Evolutionary conservation across 2,113 vertebrate genomes (phyloP), one percentile per base, ranked within the genome.

Genomic region (Eonycteris spelaea): DNA sequence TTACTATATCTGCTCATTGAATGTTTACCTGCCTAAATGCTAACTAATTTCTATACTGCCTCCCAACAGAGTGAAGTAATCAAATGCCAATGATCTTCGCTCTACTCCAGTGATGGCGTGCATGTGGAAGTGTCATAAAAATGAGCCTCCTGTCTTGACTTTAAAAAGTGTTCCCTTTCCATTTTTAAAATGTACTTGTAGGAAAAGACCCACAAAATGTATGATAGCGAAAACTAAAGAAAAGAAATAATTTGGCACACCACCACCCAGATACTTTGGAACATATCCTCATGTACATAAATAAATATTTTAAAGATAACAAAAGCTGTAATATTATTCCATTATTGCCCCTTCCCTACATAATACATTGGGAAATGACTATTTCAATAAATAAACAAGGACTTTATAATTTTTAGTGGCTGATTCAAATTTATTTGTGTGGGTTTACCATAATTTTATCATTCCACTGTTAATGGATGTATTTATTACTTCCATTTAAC

Each of bases 11-110:
- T 48, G 35, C 16, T 71, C 26, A 15, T 28, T 35, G 19, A 53
- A 35, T 43, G 45, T 30, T 53, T 1, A 67, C 26, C 45, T n/a
- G 40, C 55, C 65, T 59, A 24, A 35, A 67, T 9, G 21, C 8
- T 26, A 65, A n/a, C 40, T 35, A 12, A 12, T 48, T 38, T 79
- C 57, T 53, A 4, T 5, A 7, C 16, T 12, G 26, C 8, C 51
- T 51, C 26, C 19, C 92, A 82, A 40, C 22, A 22, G 40, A 26
- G 18, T 18, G 12, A 59, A 77, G 35, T 35, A 21, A 40, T 24
- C 33, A 18, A n/a, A 45, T 2, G 38, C 19, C 1, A 0, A 14
- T 1, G 5, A 33, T 21, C 57, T 14, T 35, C 7, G 7, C 21
- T 57, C n/a, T 9, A 1, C 12, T 35, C 53, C 38, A 19, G 61